These are phyloP conservation scores for Myxocyprinus asiaticus DNA, from an alignment of 2,113 vertebrate genomes.

Conservation along the genomic window DNA sequence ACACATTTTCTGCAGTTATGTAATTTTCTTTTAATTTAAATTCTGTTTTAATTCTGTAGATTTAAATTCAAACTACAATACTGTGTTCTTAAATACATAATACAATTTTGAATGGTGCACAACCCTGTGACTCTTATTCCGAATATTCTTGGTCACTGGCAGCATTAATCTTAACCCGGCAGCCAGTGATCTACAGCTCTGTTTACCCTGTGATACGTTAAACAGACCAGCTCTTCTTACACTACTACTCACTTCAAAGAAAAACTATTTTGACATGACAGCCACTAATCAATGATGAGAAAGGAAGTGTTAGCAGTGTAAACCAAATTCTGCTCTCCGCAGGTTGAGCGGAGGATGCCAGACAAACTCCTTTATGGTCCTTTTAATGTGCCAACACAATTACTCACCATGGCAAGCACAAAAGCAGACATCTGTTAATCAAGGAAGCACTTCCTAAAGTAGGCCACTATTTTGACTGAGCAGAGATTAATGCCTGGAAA, in stretches of 20 bases:
- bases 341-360: background rate
- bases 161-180: too few relatives aligned
- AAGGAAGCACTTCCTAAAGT: too few relatives aligned
- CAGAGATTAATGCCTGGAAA: slow-evolving; percentile 19
- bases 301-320: slow-evolving; percentile 15
- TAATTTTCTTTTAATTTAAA: too few relatives aligned
- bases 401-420: slow-evolving; percentile 4
- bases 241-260: slow-evolving; percentile 6
- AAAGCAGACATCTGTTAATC: background rate
- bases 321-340: background rate
- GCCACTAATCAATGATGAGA: slow-evolving; percentile 11
- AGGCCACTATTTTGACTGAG: slow-evolving; percentile 31
- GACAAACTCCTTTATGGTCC: background rate
- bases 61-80: too few relatives aligned
- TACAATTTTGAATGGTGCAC: background rate
- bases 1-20: too few relatives aligned
- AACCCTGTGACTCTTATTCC: background rate
- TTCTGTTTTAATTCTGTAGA: too few relatives aligned
- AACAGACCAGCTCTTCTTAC: slow-evolving; percentile 8
- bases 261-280: background rate
- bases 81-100: too few relatives aligned
- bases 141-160: background rate
- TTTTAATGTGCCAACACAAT: too few relatives aligned
- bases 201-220: background rate
- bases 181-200: too few relatives aligned